Evolutionary conservation across 1,140 invertebrate species (phyloP), one percentile per base, ranked within the genome.

Genomic region (Atta texana): DNA sequence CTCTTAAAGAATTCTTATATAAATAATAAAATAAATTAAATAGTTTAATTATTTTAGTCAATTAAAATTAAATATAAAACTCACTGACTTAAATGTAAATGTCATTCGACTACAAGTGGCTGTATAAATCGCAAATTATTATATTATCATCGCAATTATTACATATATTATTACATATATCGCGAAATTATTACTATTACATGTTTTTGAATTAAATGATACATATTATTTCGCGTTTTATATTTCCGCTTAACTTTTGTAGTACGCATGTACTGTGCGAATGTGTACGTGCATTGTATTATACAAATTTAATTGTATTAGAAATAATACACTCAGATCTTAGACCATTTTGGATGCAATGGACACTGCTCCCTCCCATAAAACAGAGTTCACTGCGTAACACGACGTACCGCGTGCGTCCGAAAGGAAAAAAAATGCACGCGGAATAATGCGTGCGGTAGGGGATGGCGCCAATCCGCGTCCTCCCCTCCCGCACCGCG

Each of bases 391-490:
- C 51, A 24, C 63, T 55, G 44, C 61, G 88, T 87, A 84, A 71
- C 74, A 63, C 78, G 87, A 69, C 61, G 72, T 64, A 63, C 71
- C 82, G 81, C 72, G 64, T 44, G 77, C 16, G 78, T 49, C 39
- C 21, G 14, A 39, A 74, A 49, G 66, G 21, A 84, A 75, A 91
- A 91, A 91, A 91, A 91, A 87, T 87, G 84, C 86, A 74, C 72
- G 77, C 81, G 74, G 88, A 91, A 91, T 91, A 91, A 91, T 89
- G 86, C 88, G 91, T 90, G 91, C 89, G 86, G 90, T 89, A 88
- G 89, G 69, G 44, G 75, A 90, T 87, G 91, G 91, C 91, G 91
- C 91, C 91, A 92, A 88, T 77, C 57, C 77, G 55, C 59, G 5
- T 34, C 78, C 66, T 63, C 87, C 34, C 78, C 66, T 63, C 87